Evolutionary conservation across 2,888 invertebrate genomes (phyloP), one percentile per base, ranked within the genome.

Genomic region (Entomobrya multifasciata): DNA sequence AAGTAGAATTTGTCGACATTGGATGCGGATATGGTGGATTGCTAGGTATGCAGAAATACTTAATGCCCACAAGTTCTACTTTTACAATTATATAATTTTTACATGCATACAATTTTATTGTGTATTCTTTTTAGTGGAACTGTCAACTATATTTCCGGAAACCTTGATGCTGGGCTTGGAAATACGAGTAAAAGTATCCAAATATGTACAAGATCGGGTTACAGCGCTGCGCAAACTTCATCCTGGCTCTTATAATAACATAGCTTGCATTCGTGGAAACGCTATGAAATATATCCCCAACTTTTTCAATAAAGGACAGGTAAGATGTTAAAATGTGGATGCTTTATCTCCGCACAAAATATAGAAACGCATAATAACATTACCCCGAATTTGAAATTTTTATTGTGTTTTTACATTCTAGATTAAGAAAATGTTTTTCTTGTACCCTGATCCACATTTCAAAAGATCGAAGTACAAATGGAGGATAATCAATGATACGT

Each of bases 251-350:
- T 99, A 97, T 93, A 95, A 96, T 92, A 99, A 99, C 93, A 95
- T 99, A 91, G 98, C 98, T 55, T 99, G 99, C 91, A 93, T 99
- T 72, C 94, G 99, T 90, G 96, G 97, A 15, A 99, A 99, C 94
- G 99, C 99, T 0, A 99, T 99, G 99, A 99, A 99, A 93, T 99
- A 99, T 94, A 94, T 99, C 91, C 99, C 99, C 1, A 99, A 99
- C 93, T 99, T 96, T 93, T 99, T 99, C 92, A 93, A 94, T 83
- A 99, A 99, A 93, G 97, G 96, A 89, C 99, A 98, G 94, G 97
- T 96, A 93, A 91, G 90, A n/a, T n/a, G n/a, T n/a, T n/a, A n/a
- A n/a, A n/a, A n/a, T n/a, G n/a, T n/a, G n/a, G n/a, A n/a, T n/a
- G n/a, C n/a, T n/a, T n/a, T n/a, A n/a, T n/a, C n/a, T n/a, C n/a